Percentiles rank a stretch among this genome's conserved stretches.
Evolutionary conservation across 2,113 vertebrate genomes (phyloP).

Genomic region (Pygoscelis antarcticus): DNA sequence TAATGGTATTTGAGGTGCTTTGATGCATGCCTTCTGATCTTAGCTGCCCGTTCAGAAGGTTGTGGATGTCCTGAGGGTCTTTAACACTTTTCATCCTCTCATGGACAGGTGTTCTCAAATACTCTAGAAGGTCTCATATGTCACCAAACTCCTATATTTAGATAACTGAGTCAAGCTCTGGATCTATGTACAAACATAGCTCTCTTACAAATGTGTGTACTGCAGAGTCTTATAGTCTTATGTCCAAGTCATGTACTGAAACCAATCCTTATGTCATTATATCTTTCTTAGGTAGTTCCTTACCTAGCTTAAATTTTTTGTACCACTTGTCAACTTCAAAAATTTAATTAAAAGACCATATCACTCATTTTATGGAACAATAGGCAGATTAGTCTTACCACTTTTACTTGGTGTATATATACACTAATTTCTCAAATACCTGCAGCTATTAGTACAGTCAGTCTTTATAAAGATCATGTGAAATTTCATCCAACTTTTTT

Average conservation of each 20-base stretch:
- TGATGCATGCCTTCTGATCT: neutral
- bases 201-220: neutral
- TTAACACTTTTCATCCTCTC: neutral
- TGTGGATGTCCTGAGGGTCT: neutral
- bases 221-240: neutral
- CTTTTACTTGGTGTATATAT: neutral
- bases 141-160: neutral
- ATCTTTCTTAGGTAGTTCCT: neutral
- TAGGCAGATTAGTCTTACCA: neutral
- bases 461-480: neutral
- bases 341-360: neutral
- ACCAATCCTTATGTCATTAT: neutral
- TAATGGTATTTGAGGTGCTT: neutral
- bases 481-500: neutral
- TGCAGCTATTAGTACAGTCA: neutral
- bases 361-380: neutral
- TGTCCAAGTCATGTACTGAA: neutral
- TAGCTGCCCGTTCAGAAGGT: neutral
- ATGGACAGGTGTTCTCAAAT: neutral
- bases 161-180: neutral
- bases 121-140: neutral
- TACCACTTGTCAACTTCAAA: fast-evolving
- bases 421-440: neutral
- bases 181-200: fast-evolving
- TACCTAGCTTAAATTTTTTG: neutral